Conservation (phyloP, 1,140 invertebrate species). For the honey bee (Apis mellifera) region Amel_HAv3.1 CM009940.2:2977501-2978000, state of each 20-base stretch:
- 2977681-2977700: constrained; percentile 29
- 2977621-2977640: constrained; percentile 67
- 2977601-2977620: constrained; percentile 57
- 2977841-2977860: too few relatives aligned
- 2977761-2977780: not conserved
- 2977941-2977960: too few relatives aligned
- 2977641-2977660: constrained; percentile 62
- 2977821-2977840: not conserved
- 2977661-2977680: constrained; percentile 34
- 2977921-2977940: too few relatives aligned
- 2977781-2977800: not conserved
- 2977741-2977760: constrained; percentile 4
- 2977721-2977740: constrained; percentile 46
- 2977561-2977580: constrained; percentile 29
- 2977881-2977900: too few relatives aligned
- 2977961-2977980: too few relatives aligned
- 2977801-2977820: not conserved
- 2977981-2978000: too few relatives aligned
- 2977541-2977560: not conserved
- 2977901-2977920: too few relatives aligned
- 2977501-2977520: not conserved
- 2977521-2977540: not conserved
- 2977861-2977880: too few relatives aligned
- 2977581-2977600: constrained; percentile 60
- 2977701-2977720: constrained; percentile 33